Conservation (phyloP, 2,113 vertebrate genomes). For the Chaenogobius annularis region DNA sequence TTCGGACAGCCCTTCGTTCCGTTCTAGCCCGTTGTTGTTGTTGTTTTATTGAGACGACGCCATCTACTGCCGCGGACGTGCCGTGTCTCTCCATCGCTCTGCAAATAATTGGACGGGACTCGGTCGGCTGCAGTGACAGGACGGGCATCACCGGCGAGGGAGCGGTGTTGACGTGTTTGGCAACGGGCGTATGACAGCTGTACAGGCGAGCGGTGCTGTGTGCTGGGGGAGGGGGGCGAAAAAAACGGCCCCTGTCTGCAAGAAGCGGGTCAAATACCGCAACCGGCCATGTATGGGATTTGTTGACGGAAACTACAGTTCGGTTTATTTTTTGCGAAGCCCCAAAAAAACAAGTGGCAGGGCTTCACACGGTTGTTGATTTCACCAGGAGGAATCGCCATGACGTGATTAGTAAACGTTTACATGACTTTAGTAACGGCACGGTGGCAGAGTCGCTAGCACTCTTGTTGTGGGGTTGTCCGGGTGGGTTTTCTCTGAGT, state of each 20-base stretch:
- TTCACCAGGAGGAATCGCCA: no score
- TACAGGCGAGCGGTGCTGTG: slow-evolving; percentile 39
- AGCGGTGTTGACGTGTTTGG: slow-evolving; percentile 44
- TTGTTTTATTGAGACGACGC: neutral
- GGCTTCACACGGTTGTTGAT: no score
- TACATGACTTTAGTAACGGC: no score
- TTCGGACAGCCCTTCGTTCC: neutral
- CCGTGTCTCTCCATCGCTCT: slow-evolving; percentile 28
- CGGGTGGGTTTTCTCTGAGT: no score
- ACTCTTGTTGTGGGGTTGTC: no score
- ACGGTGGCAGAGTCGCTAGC: no score
- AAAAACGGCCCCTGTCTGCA: slow-evolving; percentile 21
- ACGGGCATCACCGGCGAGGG: slow-evolving; percentile 32
- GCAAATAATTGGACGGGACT: slow-evolving; percentile 32
- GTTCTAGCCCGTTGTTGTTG: neutral
- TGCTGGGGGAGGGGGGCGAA: slow-evolving; percentile 21
- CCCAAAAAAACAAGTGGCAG: no score
- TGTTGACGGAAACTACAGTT: no score
- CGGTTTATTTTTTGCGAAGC: no score
- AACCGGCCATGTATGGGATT: no score
- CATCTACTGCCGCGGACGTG: slow-evolving; percentile 4
- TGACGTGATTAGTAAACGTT: no score
- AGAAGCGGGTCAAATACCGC: no score
- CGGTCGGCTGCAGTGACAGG: slow-evolving; percentile 30
- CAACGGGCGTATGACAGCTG: slow-evolving; percentile 51